These are phyloP conservation scores for Catocala sponsa DNA, from an alignment of 2,888 invertebrate species.

Conservation along the genomic window DNA sequence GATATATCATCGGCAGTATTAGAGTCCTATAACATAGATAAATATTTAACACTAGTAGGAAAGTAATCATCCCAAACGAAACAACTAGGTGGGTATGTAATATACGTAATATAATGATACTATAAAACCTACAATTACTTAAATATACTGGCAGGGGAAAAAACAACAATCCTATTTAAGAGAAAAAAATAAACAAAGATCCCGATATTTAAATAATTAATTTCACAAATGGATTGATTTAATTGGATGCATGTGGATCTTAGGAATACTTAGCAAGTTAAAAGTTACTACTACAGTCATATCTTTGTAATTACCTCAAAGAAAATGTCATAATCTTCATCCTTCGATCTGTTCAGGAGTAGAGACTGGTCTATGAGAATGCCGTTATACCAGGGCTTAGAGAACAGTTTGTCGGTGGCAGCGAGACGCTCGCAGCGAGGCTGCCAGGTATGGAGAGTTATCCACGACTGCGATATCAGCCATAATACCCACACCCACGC, in stretches of 20 bases:
- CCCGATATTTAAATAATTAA: too few species aligned
- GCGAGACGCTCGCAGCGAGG: slow-evolving; percentile 95
- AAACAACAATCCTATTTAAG: too few species aligned
- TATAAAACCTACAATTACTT: too few species aligned
- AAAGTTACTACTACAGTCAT: too few species aligned
- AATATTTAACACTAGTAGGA: not conserved
- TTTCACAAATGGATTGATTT: too few species aligned
- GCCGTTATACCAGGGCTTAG: slow-evolving; percentile 94
- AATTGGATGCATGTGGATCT: too few species aligned
- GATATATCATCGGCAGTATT: slow-evolving; percentile 65
- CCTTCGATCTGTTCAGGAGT: slow-evolving; percentile 93
- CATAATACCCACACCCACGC: slow-evolving; percentile 94
- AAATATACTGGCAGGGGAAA: too few species aligned
- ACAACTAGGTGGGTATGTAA: too few species aligned
- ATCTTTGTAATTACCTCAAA: slow-evolving; percentile 69
- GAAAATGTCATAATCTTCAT: slow-evolving; percentile 87
- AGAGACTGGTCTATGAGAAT: slow-evolving; percentile 95
- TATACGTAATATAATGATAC: too few species aligned
- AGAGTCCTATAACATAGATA: slow-evolving; percentile 61
- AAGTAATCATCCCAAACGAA: too few species aligned
- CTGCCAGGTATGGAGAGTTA: slow-evolving; percentile 95
- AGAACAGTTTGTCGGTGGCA: slow-evolving; percentile 94
- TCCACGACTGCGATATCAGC: slow-evolving; percentile 95
- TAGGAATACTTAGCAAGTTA: too few species aligned
- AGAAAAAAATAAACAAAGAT: too few species aligned